phyloP scores from a whole-genome alignment of 2,113 vertebrate genomes.

The Notarius quadriscutis region DNA sequence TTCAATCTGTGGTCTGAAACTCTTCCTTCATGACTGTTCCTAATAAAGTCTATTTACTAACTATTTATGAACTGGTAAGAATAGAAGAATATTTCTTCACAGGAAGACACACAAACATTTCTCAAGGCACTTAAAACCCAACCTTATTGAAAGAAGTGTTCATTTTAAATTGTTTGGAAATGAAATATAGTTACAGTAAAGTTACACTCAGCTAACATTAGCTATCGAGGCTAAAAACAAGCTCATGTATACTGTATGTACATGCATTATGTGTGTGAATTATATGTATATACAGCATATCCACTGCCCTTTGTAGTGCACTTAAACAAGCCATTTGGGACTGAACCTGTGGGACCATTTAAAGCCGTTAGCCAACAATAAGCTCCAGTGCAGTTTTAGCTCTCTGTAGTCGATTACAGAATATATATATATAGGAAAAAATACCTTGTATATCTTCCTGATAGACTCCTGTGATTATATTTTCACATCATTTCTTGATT shows the following conservation, averaged over 20 bases:
- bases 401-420: not conserved
- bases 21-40: not conserved
- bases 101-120: not conserved
- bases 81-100: not conserved
- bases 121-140: not conserved
- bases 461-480: not conserved
- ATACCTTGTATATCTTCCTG: not conserved
- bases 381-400: not conserved
- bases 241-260: not conserved
- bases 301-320: not conserved
- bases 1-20: too few species aligned
- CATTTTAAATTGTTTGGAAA: not conserved
- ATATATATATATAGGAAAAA: too few species aligned
- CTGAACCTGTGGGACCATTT: not conserved
- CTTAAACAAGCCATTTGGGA: not conserved
- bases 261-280: too few species aligned
- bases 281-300: not conserved
- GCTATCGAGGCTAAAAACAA: not conserved
- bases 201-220: not conserved
- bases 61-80: too few species aligned
- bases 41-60: not conserved
- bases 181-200: not conserved
- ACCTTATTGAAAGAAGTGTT: not conserved
- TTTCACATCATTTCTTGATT: not conserved
- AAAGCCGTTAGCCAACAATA: not conserved